Evolutionary conservation across 2,797 vertebrate species (phyloP), one percentile per base, ranked within the genome.

Genomic region (Poeciliopsis gracilis): DNA sequence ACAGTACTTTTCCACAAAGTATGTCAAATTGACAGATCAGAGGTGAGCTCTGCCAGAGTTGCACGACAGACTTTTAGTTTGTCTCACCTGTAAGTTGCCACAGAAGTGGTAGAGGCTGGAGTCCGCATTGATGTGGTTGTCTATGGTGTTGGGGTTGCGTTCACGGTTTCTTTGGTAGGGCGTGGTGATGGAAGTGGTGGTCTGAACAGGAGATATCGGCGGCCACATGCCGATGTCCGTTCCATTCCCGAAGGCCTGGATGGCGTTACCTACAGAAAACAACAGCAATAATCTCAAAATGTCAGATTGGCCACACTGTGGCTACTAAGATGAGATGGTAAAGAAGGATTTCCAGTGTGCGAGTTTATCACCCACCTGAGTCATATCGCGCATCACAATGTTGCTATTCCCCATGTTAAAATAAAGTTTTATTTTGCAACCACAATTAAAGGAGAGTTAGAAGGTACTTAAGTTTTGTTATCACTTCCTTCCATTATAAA

Each of bases 231-330:
- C 96, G 77, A 97, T 96, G n/a, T 98, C 97, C 0, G 97, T 98
- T 72, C 97, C 97, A 10, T 98, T 98, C 73, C 97, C 97, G 2
- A 98, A 98, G 76, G 97, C 97, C 90, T 97, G 97, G 91, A 98
- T 97, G 88, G 97, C 96, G 61, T 97, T 97, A 87, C 96, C 97
- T 97, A 63, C 23, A 84, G 86, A 81, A 57, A 6, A 49, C 20
- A 23, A 51, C 7, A 51, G 49, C 49, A 7, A 51, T 23, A 23
- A 51, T 23, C 20, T 23, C 49, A 51, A 23, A 51, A 51, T 51
- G 49, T 51, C 20, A 23, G 20, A 2, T 23, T 18, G 5, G 25
- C 51, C n/a, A n/a, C n/a, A n/a, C n/a, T n/a, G n/a, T n/a, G n/a
- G n/a, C n/a, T n/a, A n/a, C n/a, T n/a, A 13, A 18, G 77, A 55